phyloP scores from a whole-genome alignment of 2,113 vertebrate species.

The Pampusana beccarii region DNA sequence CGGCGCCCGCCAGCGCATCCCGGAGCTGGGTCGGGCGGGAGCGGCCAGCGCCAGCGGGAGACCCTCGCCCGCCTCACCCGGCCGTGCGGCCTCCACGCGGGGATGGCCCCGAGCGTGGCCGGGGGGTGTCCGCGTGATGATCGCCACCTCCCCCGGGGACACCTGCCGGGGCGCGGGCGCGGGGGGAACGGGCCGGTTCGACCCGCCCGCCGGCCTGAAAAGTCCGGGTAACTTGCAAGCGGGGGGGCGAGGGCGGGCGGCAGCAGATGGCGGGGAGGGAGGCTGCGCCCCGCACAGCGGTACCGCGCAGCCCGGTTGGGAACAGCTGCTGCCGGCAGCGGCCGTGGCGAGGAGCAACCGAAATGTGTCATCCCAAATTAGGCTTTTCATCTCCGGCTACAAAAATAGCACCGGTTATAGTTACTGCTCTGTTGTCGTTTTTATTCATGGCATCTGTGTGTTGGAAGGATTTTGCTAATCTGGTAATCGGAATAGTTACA shows the following conservation, averaged over 20 bases:
- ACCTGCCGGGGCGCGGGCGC: not conserved
- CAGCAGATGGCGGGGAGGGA: not conserved
- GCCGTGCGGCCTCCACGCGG: not conserved
- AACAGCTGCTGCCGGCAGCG: not conserved
- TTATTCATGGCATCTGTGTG: not conserved
- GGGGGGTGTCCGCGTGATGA: not conserved
- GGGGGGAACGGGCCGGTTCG: not conserved
- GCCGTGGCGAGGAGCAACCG: not conserved
- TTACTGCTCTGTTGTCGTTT: not conserved
- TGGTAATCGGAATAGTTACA: not conserved
- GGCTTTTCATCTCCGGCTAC: not conserved
- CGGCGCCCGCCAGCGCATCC: too few species aligned
- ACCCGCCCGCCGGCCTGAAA: not conserved
- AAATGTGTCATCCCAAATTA: not conserved
- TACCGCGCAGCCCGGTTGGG: rapidly evolving
- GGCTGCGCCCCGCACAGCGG: rapidly evolving
- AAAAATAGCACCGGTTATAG: rapidly evolving
- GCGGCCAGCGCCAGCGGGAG: not conserved
- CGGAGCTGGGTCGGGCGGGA: not conserved
- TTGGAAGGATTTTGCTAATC: not conserved
- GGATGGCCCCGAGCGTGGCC: too few species aligned
- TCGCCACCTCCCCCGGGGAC: too few species aligned
- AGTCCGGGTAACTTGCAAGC: not conserved
- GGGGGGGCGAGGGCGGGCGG: not conserved
- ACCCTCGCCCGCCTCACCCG: not conserved